Evolutionary conservation across 2,888 invertebrate genomes (phyloP).

Genomic region (Archips crataeganus): DNA sequence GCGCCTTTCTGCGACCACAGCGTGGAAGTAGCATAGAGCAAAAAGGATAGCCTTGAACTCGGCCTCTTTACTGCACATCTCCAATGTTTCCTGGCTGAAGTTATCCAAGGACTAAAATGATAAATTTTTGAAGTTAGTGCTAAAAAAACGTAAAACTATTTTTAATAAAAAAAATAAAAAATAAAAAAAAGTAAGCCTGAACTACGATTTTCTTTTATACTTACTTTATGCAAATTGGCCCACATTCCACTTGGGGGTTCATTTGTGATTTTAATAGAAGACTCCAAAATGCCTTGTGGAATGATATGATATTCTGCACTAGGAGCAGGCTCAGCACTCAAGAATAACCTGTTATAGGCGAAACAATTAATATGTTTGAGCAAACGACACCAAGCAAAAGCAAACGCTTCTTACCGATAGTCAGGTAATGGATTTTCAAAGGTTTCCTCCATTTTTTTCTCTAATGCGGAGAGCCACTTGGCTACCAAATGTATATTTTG

Average conservation of each 20-base stretch:
- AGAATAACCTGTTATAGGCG: constrained; percentile 86
- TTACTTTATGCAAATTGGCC: constrained; percentile 95
- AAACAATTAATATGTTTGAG: not conserved
- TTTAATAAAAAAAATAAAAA: no score
- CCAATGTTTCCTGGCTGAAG: constrained; percentile 96
- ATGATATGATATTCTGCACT: constrained; percentile 88
- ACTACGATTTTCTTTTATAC: no score
- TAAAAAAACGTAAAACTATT: no score
- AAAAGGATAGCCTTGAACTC: constrained; percentile 97
- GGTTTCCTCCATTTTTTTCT: constrained; percentile 96
- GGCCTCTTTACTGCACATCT: constrained; percentile 96
- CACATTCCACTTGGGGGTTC: constrained; percentile 98
- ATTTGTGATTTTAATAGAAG: constrained; percentile 97
- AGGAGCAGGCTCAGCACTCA: constrained; percentile 95
- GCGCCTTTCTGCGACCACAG: constrained; percentile 95
- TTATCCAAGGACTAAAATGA: constrained; percentile 90
- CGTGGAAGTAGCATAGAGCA: constrained; percentile 97
- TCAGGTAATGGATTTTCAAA: constrained; percentile 88
- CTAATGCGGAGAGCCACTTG: constrained; percentile 94
- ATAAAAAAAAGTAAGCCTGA: no score
- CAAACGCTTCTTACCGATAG: constrained; percentile 79
- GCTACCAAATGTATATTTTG: constrained; percentile 97
- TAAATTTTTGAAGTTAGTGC: constrained; percentile 11
- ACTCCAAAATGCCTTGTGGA: constrained; percentile 95
- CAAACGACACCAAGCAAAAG: constrained; percentile 35